Evolutionary conservation across 53 echinoderm and acorn worm genomes (phyloP), one percentile per base, ranked within the genome.

Genomic region (Echinarachnius parma): DNA sequence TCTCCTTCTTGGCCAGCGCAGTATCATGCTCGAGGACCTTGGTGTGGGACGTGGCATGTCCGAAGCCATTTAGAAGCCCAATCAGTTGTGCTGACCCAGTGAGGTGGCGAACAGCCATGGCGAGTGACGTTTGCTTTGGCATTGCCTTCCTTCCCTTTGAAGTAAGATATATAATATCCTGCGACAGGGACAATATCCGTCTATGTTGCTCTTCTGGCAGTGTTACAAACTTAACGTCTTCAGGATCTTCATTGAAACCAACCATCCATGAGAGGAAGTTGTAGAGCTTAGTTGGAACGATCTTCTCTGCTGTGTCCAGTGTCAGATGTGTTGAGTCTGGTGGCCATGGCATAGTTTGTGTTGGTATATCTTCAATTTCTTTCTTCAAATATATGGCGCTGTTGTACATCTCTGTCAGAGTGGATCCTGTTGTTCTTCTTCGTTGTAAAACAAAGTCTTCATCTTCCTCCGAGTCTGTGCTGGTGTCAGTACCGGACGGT

Each of bases 231-330:
- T 44, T 63, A 63, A 42, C 44, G 45, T 66, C 71, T 54, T 78
- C 64, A 34, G 81, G 84, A 35, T 89, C 89, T 62, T 61, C 62
- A 61, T 78, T 81, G 33, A 59, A 61, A 46, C 78, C 75, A 64
- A 48, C 48, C 22, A 80, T 64, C 88, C 88, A 88, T 33, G 88
- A 83, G 9, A 88, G 75, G 59, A 88, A 75, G 67, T 88, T 88
- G 53, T 70, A 83, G 25, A 86, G 56, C 57, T 57, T 57, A 57
- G 57, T 57, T 57, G 69, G 69, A 49, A 68, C 36, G 10, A 68
- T 49, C 29, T 68, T 48, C 31, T 48, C 69, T 49, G 69, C 69
- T 48, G 49, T 34, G 48, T 49, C 36, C 29, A 68, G 21, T 68
- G 69, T 68, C 50, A 68, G 48, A 52, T 68, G 28, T 68, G 48